These are phyloP conservation scores for Tachysurus fulvidraco DNA, from an alignment of 2,113 vertebrate species.

Conservation along the genomic window DNA sequence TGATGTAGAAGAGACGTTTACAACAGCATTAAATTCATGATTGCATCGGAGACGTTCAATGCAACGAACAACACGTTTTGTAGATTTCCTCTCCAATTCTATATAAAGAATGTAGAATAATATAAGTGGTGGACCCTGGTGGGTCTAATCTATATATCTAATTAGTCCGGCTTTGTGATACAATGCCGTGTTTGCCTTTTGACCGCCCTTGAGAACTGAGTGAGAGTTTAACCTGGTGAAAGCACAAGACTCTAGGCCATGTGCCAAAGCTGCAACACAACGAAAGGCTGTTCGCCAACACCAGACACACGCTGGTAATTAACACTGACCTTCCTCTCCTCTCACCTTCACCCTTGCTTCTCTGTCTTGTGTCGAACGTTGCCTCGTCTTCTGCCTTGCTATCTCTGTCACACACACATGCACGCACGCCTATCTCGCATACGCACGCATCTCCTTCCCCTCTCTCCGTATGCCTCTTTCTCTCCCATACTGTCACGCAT, in stretches of 20 bases:
- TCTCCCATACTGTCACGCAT: not conserved
- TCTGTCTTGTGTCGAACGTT: slow-evolving; percentile 7
- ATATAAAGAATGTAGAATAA: not conserved
- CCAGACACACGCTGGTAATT: slow-evolving; percentile 57
- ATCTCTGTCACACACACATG: slow-evolving; percentile 1
- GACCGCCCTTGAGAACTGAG: not conserved
- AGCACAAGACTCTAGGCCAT: slow-evolving; percentile 55
- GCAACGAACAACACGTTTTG: not conserved
- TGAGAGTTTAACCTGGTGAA: slow-evolving; percentile 45
- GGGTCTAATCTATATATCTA: not conserved
- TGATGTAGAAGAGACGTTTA: not conserved
- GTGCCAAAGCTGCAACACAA: slow-evolving; percentile 47
- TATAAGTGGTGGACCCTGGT: slow-evolving; percentile 53
- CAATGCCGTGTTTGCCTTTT: not conserved
- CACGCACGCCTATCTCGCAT: not conserved
- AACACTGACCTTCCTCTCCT: slow-evolving; percentile 45
- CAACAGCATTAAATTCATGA: not conserved
- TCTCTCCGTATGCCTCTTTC: not conserved
- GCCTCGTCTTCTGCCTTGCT: not conserved
- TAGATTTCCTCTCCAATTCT: too few species aligned
- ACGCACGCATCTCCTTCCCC: not conserved
- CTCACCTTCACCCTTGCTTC: not conserved
- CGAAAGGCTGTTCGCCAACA: slow-evolving; percentile 64
- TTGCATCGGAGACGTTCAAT: not conserved
- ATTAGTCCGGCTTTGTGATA: not conserved